phyloP scores from a whole-genome alignment of 2,888 invertebrate genomes.

The Pachymerium ferrugineum region DNA sequence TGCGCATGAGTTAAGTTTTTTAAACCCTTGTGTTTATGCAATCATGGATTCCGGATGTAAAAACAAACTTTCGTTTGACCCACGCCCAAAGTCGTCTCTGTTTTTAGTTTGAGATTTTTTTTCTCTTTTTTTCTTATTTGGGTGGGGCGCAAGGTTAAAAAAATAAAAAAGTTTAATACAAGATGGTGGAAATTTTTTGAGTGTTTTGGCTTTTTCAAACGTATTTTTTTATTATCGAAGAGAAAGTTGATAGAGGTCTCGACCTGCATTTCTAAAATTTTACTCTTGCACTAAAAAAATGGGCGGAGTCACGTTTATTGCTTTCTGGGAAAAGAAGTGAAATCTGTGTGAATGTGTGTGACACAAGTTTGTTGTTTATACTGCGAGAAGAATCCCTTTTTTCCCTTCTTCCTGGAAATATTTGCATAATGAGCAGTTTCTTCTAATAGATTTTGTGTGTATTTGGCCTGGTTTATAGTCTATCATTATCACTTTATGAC shows the following conservation, averaged over 20 bases:
- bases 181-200: neutral
- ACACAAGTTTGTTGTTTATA: conserved; percentile 2
- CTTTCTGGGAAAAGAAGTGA: conserved; percentile 19
- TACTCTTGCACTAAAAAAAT: conserved; percentile 15
- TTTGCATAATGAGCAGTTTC: conserved; percentile 29
- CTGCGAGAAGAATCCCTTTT: neutral
- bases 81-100: conserved; percentile 11
- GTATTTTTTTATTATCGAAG: neutral
- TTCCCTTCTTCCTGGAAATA: conserved; percentile 28
- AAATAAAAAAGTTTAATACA: neutral
- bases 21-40: conserved; percentile 22
- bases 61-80: conserved; percentile 23
- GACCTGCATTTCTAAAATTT: conserved; percentile 1
- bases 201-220: neutral
- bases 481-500: conserved; percentile 23
- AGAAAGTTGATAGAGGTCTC: neutral
- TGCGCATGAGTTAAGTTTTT: conserved; percentile 5
- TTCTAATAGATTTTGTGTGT: conserved; percentile 23
- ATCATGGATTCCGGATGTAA: conserved; percentile 21
- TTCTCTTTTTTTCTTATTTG: neutral
- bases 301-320: conserved; percentile 16
- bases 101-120: neutral
- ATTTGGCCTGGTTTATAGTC: conserved; percentile 22
- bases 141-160: neutral
- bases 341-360: neutral